phyloP scores from a whole-genome alignment of 2,888 invertebrate species.

The Caenorhabditis sinica region DNA sequence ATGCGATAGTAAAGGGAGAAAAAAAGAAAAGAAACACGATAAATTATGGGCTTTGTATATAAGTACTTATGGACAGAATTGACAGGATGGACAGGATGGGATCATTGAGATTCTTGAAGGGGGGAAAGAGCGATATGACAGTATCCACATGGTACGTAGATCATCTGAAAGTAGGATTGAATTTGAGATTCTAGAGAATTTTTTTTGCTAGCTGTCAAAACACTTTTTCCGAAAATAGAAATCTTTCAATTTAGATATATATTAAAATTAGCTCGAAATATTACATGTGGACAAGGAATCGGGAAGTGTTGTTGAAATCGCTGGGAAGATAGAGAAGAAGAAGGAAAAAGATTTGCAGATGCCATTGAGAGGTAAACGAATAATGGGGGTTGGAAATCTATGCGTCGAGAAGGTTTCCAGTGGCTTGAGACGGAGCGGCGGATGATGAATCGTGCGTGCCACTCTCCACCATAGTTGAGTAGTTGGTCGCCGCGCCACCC shows the following conservation, averaged over 20 bases:
- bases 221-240: constrained; percentile 32
- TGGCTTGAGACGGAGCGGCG: constrained; percentile 49
- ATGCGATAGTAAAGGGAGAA: constrained; percentile 38
- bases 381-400: constrained; percentile 22
- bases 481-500: constrained; percentile 73
- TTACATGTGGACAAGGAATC: constrained; percentile 42
- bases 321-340: constrained; percentile 33
- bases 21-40: constrained; percentile 4
- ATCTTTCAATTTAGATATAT: too few relatives aligned
- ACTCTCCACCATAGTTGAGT: constrained; percentile 75
- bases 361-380: constrained; percentile 29
- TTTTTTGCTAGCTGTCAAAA: background rate
- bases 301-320: constrained; percentile 31
- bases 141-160: constrained; percentile 46
- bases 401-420: constrained; percentile 72
- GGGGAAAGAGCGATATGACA: constrained; percentile 60
- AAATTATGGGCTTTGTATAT: background rate
- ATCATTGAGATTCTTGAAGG: constrained; percentile 53
- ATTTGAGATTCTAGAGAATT: background rate
- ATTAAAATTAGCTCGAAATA: too few relatives aligned
- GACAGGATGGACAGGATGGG: constrained; percentile 22
- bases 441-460: constrained; percentile 68
- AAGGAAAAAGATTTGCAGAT: constrained; percentile 31
- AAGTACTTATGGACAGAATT: background rate
- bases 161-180: constrained; percentile 33